These are phyloP conservation scores for Micropoecilia bifurca DNA, from an alignment of 2,797 vertebrate species.

Conservation along the genomic window DNA sequence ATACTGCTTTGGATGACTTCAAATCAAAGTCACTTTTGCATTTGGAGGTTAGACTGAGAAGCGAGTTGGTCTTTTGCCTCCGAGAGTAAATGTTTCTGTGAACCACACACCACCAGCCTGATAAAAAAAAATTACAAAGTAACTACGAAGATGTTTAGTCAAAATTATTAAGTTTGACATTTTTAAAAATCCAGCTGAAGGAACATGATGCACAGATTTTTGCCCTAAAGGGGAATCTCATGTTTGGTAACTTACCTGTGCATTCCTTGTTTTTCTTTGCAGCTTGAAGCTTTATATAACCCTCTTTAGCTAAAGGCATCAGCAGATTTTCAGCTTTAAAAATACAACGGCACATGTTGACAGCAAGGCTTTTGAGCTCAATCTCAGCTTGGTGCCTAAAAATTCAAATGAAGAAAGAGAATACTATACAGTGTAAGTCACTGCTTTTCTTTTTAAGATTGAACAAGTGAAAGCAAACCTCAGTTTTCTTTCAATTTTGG, in stretches of 20 bases:
- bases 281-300: constrained; percentile 16
- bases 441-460: constrained; percentile 13
- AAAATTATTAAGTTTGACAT: not conserved
- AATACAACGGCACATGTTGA: constrained; percentile 1
- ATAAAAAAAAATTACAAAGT: not conserved
- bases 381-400: constrained; percentile 2
- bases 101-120: not conserved
- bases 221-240: constrained; percentile 12
- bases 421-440: constrained; percentile 2
- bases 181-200: not conserved
- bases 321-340: constrained; percentile 4
- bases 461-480: constrained; percentile 32
- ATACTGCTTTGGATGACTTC: not conserved
- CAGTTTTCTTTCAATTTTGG: constrained; percentile 39
- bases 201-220: not conserved
- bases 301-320: constrained; percentile 13
- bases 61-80: not conserved
- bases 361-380: constrained; percentile 7
- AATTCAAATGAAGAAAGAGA: constrained; percentile 3
- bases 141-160: not conserved
- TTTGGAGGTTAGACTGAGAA: not conserved
- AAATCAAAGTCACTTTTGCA: not conserved
- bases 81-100: not conserved
- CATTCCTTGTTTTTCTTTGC: not conserved
- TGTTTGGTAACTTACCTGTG: not conserved